A percentile compares a stretch with the other conserved stretches of the same genome.
These are phyloP conservation scores for Fragum sueziense DNA, from an alignment of 2,888 invertebrate genomes.

Conservation along the genomic window DNA sequence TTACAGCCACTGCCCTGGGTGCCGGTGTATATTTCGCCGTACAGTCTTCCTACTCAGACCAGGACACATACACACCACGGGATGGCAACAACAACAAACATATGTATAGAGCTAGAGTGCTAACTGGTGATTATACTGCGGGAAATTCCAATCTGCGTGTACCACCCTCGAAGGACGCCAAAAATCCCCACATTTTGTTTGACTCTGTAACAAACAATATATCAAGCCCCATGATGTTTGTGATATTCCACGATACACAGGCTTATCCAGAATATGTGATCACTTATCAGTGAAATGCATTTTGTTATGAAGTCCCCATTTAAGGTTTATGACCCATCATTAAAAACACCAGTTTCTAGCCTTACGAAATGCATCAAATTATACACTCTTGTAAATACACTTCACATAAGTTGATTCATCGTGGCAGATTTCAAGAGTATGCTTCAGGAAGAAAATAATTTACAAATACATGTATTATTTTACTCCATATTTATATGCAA, in stretches of 20 bases:
- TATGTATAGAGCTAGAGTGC: slow-evolving; percentile 66
- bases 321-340: too few species aligned
- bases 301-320: not conserved
- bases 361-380: too few species aligned
- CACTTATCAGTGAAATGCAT: slow-evolving; percentile 46
- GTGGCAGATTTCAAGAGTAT: too few species aligned
- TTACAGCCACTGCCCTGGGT: slow-evolving; percentile 46
- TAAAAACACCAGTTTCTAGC: too few species aligned
- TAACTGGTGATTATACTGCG: slow-evolving; percentile 63
- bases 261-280: slow-evolving; percentile 74
- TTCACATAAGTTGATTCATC: too few species aligned
- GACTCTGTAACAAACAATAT: slow-evolving; percentile 68
- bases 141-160: slow-evolving; percentile 58
- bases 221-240: slow-evolving; percentile 63
- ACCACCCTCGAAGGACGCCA: slow-evolving; percentile 53
- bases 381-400: too few species aligned
- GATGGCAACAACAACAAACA: slow-evolving; percentile 56
- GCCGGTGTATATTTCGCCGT: slow-evolving; percentile 76
- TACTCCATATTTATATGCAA: too few species aligned
- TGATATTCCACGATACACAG: slow-evolving; percentile 73
- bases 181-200: slow-evolving; percentile 39
- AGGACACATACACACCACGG: slow-evolving; percentile 57
- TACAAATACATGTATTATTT: too few species aligned
- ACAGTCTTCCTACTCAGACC: slow-evolving; percentile 65
- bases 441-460: too few species aligned